Conservation (phyloP, 2,113 vertebrate genomes). For the Theristicus caerulescens region DNA sequence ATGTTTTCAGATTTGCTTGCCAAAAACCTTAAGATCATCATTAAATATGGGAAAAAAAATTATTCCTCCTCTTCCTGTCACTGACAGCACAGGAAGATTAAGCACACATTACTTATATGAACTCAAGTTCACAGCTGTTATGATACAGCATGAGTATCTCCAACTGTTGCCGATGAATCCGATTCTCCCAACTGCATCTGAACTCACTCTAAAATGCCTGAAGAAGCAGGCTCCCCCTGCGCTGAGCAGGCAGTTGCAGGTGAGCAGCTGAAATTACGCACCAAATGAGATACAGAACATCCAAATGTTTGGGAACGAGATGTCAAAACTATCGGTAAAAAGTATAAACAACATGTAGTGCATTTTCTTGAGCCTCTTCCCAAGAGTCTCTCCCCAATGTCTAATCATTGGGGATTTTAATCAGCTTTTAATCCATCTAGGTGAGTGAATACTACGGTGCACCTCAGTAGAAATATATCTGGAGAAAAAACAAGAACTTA, state of each 20-base stretch:
- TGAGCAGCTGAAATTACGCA: not conserved
- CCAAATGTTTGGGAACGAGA: not conserved
- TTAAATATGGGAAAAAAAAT: not conserved
- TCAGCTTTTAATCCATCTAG: not conserved
- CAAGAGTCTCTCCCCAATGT: not conserved
- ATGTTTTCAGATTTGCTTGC: not conserved
- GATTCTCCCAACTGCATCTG: not conserved
- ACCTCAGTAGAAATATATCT: not conserved
- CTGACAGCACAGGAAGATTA: constrained; percentile 15
- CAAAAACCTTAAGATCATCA: not conserved
- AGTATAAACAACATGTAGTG: not conserved
- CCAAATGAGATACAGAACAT: not conserved
- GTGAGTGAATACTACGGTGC: not conserved
- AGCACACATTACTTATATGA: constrained; percentile 10
- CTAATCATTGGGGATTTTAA: not conserved
- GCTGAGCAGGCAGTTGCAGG: not conserved
- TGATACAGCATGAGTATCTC: constrained; percentile 1
- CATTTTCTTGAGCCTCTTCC: not conserved
- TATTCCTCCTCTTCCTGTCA: constrained; percentile 24
- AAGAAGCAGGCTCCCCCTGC: not conserved
- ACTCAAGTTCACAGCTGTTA: constrained; percentile 51
- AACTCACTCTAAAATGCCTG: not conserved
- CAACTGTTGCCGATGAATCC: constrained; percentile 18
- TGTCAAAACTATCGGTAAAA: not conserved
- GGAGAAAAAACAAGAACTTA: not conserved